Base-by-base conservation (phyloP, 2,888 invertebrate genomes). In the Cephus sareptanus region DNA sequence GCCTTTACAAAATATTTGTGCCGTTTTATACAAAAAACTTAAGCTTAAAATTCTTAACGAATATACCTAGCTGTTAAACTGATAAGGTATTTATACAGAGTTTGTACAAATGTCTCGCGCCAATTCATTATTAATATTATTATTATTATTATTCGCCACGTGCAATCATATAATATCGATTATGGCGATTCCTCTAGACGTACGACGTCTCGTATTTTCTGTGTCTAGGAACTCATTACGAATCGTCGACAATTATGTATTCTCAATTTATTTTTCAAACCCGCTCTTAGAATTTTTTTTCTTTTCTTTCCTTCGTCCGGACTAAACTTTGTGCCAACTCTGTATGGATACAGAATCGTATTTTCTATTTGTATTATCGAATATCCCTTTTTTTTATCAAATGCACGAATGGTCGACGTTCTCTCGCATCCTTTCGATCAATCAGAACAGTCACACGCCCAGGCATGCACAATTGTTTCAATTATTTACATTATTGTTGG, bases 1-100 rank as follows among this genome's bases (percentile, higher is more conserved):
- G 31, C 35, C 33, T 79, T 82, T 87, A 83, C 76, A 84, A 87
- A 87, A 85, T 87, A 85, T 85, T 87, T 86, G 87, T 87, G 87
- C 84, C 79, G 80, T 84, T 82, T 84, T 82, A 82, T 85, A 83
- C 80, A 85, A 82, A 84, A 81, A 82, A 83, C 79, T 85, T 83
- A 77, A 84, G 77, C 80, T 83, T 84, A 74, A 73, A 77, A 37
- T 35, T 80, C 73, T 80, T 81, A 81, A 85, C 79, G 79, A 84
- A 78, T 82, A 82, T 74, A 79, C 76, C 80, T 83, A 84, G 40
- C 40, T 40, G 40, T 15, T 81, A 82, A 80, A 77, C 79, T 80
- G 82, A 81, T 82, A 82, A 87, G 76, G 80, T 86, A 87, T 85
- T 40, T 81, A 85, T 86, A 89, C 85, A 87, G 84, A 86, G 83